A percentile compares a stretch with the other conserved stretches of the same genome.
These are phyloP conservation scores for Chironomus striatipennis DNA, from an alignment of 1,140 invertebrate genomes.

Conservation along the genomic window DNA sequence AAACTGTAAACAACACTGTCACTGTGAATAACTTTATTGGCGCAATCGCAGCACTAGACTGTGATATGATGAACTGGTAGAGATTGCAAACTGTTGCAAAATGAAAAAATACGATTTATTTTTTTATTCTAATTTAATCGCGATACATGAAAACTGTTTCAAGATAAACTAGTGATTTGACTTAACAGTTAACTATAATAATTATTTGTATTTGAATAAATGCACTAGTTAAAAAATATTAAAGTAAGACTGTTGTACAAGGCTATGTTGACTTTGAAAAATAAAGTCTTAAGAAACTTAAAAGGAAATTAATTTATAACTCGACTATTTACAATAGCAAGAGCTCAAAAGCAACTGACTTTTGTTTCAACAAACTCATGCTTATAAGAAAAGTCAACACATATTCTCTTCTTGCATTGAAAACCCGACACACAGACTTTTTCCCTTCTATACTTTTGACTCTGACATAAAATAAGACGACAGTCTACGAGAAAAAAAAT, in stretches of 20 bases:
- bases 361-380: background rate
- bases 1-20: background rate
- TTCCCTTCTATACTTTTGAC: background rate
- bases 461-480: background rate
- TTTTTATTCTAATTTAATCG: background rate
- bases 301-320: background rate
- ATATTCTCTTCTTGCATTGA: background rate
- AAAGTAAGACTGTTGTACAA: no score
- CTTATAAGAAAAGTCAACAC: conserved; percentile 1
- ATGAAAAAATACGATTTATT: background rate
- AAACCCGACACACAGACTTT: no score
- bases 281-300: no score
- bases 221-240: no score
- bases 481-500: background rate
- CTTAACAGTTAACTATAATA: no score
- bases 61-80: background rate
- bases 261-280: no score
- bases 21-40: background rate
- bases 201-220: no score
- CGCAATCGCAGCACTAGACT: conserved; percentile 1
- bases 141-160: background rate
- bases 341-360: background rate
- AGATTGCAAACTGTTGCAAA: conserved; percentile 8
- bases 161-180: background rate
- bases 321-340: background rate